Percentiles rank a stretch among this genome's conserved stretches.
Conservation (phyloP, 2,797 vertebrate genomes). For the Poecilia wingei region DNA sequence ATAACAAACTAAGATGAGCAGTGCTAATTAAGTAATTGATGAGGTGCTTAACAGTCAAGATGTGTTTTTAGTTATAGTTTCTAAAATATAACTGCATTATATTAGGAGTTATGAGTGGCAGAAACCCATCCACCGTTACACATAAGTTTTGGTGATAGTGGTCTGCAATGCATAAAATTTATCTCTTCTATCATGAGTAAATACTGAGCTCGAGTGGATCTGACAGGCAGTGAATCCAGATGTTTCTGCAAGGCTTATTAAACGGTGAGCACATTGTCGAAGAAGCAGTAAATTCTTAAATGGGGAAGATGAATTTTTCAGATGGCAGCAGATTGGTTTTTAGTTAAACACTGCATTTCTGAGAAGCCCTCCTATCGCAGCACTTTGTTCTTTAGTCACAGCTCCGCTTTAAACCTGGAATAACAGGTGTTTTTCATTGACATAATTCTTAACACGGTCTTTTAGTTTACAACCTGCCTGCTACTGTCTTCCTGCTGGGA, state of each 20-base stretch:
- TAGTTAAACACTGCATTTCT: constrained; percentile 52
- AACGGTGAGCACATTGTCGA: constrained; percentile 60
- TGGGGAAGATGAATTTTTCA: constrained; percentile 61
- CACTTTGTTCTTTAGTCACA: constrained; percentile 65
- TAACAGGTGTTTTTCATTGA: constrained; percentile 75
- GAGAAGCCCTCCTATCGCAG: constrained; percentile 43
- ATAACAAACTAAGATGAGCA: background rate
- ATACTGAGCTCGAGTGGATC: constrained; percentile 5
- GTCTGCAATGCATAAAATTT: constrained; percentile 20
- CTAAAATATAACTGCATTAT: background rate
- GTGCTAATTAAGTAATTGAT: background rate
- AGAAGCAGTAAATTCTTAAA: constrained; percentile 60
- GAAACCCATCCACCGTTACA: constrained; percentile 26
- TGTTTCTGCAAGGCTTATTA: constrained; percentile 62
- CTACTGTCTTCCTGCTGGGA: constrained; percentile 47
- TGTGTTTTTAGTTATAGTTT: background rate
- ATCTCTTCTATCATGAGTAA: constrained; percentile 18
- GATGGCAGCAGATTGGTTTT: constrained; percentile 55
- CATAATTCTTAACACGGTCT: constrained; percentile 54
- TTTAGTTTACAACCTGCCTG: constrained; percentile 53
- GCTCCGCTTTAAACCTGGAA: constrained; percentile 62
- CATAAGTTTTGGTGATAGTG: constrained; percentile 27
- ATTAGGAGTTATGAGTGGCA: background rate
- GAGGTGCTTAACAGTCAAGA: background rate
- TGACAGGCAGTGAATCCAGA: constrained; percentile 63